These are phyloP conservation scores for Borostomias antarcticus DNA, from an alignment of 2,797 vertebrate species.

Conservation along the genomic window DNA sequence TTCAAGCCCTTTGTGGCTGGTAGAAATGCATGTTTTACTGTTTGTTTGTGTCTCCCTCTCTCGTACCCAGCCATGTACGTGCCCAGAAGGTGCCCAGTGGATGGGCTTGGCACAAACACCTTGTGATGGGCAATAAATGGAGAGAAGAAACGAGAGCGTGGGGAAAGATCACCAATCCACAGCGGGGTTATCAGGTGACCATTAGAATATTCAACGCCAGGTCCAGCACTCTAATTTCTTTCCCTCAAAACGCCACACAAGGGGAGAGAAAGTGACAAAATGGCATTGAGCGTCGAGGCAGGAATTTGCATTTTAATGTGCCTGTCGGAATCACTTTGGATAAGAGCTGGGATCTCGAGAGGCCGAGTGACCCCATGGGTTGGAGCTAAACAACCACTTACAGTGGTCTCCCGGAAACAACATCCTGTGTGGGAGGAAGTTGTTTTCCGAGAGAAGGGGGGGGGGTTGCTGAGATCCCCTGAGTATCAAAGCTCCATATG, in stretches of 20 bases:
- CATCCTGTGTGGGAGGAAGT: slow-evolving; percentile 52
- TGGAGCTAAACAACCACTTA: slow-evolving; percentile 61
- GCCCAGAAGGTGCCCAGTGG: slow-evolving; percentile 23
- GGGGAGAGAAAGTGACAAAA: slow-evolving; percentile 86
- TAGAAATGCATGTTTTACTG: slow-evolving; percentile 18
- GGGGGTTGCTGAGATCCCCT: slow-evolving; percentile 17
- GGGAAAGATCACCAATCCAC: slow-evolving; percentile 41
- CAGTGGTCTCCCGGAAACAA: slow-evolving; percentile 59
- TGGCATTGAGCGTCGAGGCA: slow-evolving; percentile 75
- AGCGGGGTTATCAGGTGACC: slow-evolving; percentile 72
- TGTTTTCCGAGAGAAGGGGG: slow-evolving; percentile 21
- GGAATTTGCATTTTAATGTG: slow-evolving; percentile 94
- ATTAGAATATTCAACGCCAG: slow-evolving; percentile 81
- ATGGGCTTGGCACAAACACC: slow-evolving; percentile 41
- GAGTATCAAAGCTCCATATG: neutral
- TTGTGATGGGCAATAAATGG: slow-evolving; percentile 63
- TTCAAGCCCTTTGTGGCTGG: neutral
- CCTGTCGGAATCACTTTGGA: slow-evolving; percentile 80
- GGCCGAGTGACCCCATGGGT: slow-evolving; percentile 62
- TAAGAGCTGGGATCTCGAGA: slow-evolving; percentile 53
- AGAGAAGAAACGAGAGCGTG: slow-evolving; percentile 21
- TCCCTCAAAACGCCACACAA: slow-evolving; percentile 75
- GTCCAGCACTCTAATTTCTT: slow-evolving; percentile 85
- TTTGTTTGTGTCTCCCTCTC: slow-evolving; percentile 24
- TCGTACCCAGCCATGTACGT: slow-evolving; percentile 23